Base-by-base conservation (phyloP, 2,797 vertebrate species). In the Synanceia verrucosa region DNA sequence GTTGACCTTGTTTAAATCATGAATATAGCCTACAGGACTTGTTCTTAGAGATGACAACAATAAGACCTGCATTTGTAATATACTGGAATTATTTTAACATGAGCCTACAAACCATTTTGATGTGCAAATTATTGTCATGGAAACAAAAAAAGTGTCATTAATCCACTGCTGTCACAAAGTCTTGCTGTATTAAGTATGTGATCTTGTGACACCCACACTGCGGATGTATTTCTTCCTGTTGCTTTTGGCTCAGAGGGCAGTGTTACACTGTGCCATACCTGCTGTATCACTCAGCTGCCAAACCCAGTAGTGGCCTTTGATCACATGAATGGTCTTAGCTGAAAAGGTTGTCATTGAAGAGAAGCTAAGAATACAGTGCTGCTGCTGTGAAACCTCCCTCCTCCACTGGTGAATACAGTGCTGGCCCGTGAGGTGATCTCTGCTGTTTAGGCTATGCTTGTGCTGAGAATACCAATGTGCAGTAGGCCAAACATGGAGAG, bases 381-480 rank as follows among this genome's bases (percentile, higher is more conserved):
- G 44, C 65, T 68, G 63, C 57, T 55, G 55, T 52, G 67, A 73
- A 65, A 63, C 61, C 67, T n/a, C n/a, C n/a, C n/a, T 52, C 28
- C n/a, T 37, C 6, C 7, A 56, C 64, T 24, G 13, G 11, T 72
- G 60, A 51, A 21, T 37, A 16, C 0, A 14, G 26, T 19, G 23
- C 43, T 23, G 34, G 61, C 47, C 62, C 23, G 65, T 69, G 59
- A 67, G n/a, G 51, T 36, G 52, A 65, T 81, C 21, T 26, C 50
- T 56, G 56, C 24, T 85, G 76, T 88, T 78, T 87, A 71, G 36
- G 74, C 60, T 24, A n/a, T 53, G 62, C 62, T 33, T 65, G 59
- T 78, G 76, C 52, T 60, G 34, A 70, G 69, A 85, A 86, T 85
- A 70, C 74, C 76, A 82, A 76, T 68, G 79, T 70, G 66, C 69